Evolutionary conservation across 2,113 vertebrate genomes (phyloP), one percentile per base, ranked within the genome.

Genomic region (Peromyscus maniculatus): DNA sequence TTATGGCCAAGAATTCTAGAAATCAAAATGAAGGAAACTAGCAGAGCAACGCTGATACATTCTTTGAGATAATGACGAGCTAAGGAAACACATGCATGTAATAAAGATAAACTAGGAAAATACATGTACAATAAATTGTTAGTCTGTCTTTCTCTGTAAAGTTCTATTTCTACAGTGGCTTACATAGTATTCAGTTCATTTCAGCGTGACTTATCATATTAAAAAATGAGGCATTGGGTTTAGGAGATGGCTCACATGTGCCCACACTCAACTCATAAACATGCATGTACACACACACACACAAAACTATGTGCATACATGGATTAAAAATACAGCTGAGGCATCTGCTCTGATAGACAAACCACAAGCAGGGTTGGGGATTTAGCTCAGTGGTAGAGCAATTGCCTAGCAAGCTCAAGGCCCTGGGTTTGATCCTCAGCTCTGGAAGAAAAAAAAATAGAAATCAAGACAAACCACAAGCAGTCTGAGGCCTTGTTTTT

Each of bases 51-150:
- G 69, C n/a, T 67, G 46, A 55, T 26, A 62, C 49, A 52, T 91
- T n/a, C 80, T 74, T 94, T 77, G 46, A 83, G 84, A 94, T 84
- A 86, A 94, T 84, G 64, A 91, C 74, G 71, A 82, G 39, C 74
- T 75, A 59, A 80, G 21, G 26, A 39, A 49, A 43, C 39, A 17
- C 11, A 28, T 2, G 4, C 55, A 16, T 31, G 2, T 67, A 66
- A 52, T 57, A 49, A n/a, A 75, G 52, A 82, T 57, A 82, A 57
- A 59, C 33, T n/a, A 57, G 19, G 52, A 52, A 71, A 71, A 69
- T 31, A 28, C 7, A 31, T 3, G 7, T 74, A 6, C 39, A 83
- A 36, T 55, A 57, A n/a, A 75, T 75, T 52, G 75, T 64, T 88
- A 88, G 17, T 31, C 17, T 13, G 22, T 43, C 26, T 16, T 52